A percentile compares a stretch with the other conserved stretches of the same genome.
Evolutionary conservation across 2,888 invertebrate species (phyloP).

Genomic region (Folsomia candida): DNA sequence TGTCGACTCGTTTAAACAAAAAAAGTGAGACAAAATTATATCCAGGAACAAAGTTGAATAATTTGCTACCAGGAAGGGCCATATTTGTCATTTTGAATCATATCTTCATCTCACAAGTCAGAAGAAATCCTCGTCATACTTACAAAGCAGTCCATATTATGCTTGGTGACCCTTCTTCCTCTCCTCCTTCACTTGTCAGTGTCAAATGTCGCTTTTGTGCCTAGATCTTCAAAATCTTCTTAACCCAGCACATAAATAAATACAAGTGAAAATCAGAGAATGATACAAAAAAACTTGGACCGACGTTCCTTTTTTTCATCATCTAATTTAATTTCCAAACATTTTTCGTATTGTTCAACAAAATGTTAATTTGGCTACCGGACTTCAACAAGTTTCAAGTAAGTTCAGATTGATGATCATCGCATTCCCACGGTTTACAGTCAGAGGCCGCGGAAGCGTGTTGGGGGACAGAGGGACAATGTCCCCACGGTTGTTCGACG

Average conservation of each 20-base stretch:
- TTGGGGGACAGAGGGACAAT: too few relatives aligned
- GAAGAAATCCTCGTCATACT: too few relatives aligned
- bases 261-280: neutral
- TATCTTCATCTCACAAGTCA: neutral
- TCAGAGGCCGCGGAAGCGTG: too few relatives aligned
- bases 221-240: neutral
- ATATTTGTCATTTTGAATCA: slow-evolving; percentile 1
- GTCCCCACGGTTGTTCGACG: too few relatives aligned
- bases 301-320: neutral
- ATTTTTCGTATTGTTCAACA: slow-evolving; percentile 4
- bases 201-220: slow-evolving; percentile 4
- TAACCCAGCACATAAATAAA: too few relatives aligned
- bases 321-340: neutral
- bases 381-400: neutral
- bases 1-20: neutral
- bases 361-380: neutral
- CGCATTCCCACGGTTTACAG: too few relatives aligned
- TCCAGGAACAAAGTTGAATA: too few relatives aligned
- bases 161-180: neutral
- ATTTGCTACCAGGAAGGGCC: neutral
- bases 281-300: neutral
- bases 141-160: too few relatives aligned
- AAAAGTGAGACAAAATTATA: too few relatives aligned
- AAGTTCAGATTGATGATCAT: neutral
- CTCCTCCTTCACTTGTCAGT: slow-evolving; percentile 15